Conservation (phyloP, 2,888 invertebrate species). For the Eristalis arbustorum region DNA sequence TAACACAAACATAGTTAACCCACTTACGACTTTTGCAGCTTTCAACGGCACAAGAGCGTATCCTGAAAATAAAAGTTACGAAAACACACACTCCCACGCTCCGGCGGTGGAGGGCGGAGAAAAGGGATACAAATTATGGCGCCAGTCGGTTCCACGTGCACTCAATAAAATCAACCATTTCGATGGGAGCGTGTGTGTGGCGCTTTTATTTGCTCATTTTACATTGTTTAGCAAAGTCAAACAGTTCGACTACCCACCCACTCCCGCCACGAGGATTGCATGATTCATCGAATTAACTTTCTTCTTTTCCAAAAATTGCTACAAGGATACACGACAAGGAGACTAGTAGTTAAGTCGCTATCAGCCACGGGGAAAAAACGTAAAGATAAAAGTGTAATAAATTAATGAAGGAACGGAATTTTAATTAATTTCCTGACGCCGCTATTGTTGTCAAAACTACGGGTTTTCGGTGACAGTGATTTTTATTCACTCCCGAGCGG, state of each 20-base stretch:
- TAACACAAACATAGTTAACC: conserved; percentile 49
- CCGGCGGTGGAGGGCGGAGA: not conserved
- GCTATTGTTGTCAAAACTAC: conserved; percentile 20
- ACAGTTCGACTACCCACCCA: conserved; percentile 33
- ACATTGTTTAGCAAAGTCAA: conserved; percentile 46
- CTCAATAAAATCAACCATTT: conserved; percentile 31
- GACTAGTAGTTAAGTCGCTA: not conserved
- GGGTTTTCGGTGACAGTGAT: conserved; percentile 32
- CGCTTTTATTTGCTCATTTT: conserved; percentile 48
- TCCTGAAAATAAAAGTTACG: conserved; percentile 32
- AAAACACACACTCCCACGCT: not conserved
- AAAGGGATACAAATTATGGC: conserved; percentile 49
- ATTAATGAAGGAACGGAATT: conserved; percentile 30
- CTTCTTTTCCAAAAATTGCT: not conserved
- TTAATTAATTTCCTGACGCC: conserved; percentile 42
- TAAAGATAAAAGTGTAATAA: conserved; percentile 7
- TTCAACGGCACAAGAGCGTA: conserved; percentile 12
- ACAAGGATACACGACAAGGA: not conserved
- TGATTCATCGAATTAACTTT: conserved; percentile 58
- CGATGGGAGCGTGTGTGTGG: not conserved
- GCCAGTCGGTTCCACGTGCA: conserved; percentile 42
- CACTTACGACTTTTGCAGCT: conserved; percentile 31
- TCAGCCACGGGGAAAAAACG: not conserved
- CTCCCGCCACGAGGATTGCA: conserved; percentile 39
- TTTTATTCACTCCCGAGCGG: not conserved